Percentiles rank a stretch among this genome's conserved stretches.
Conservation (phyloP, 2,888 invertebrate species). For the Andrena minutula region DNA sequence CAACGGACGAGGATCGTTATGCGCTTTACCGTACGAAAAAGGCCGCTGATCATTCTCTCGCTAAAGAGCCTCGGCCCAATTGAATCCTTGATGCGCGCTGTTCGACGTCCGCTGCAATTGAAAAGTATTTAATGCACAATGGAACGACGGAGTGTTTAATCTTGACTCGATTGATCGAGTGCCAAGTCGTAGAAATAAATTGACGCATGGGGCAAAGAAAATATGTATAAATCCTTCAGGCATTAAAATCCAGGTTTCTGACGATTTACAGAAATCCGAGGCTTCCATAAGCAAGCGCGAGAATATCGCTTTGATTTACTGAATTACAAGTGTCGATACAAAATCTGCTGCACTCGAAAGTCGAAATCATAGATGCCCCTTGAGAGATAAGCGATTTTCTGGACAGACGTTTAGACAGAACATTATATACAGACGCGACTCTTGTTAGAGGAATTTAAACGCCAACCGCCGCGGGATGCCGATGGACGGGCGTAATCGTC, state of each 20-base stretch:
- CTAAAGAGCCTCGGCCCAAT: background rate
- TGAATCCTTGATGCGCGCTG: background rate
- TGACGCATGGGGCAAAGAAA: background rate
- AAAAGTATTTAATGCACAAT: background rate
- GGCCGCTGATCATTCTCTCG: conserved; percentile 44
- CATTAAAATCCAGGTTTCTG: no score
- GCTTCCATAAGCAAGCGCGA: no score
- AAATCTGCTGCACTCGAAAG: no score
- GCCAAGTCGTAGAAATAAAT: background rate
- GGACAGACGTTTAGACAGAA: background rate
- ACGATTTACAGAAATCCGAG: no score
- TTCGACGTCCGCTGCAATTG: conserved; percentile 2
- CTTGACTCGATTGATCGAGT: background rate
- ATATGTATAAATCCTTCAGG: no score
- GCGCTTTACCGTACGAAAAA: conserved; percentile 32
- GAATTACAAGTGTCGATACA: no score
- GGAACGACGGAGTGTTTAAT: background rate
- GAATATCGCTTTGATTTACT: no score
- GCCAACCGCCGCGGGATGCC: background rate
- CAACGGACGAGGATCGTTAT: conserved; percentile 27
- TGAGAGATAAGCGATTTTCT: no score
- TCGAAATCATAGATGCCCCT: no score
- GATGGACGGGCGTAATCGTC: conserved; percentile 3
- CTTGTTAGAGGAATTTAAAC: background rate
- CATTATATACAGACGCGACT: background rate